Evolutionary conservation across 2,797 vertebrate genomes (phyloP).

Genomic region (Pipistrellus pygmaeus): DNA sequence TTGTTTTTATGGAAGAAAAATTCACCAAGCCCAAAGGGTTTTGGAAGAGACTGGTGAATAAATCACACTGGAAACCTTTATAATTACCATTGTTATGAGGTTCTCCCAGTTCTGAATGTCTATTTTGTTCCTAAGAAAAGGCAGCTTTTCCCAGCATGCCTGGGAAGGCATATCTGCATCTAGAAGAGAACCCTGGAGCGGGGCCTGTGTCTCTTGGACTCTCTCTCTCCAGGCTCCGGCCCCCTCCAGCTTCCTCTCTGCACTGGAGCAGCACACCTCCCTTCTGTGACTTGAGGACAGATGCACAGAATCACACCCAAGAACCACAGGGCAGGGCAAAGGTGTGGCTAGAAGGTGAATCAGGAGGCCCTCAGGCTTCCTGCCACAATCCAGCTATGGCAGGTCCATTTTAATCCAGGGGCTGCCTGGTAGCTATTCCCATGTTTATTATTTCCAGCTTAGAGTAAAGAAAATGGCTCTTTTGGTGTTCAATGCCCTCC

Average conservation of each 20-base stretch:
- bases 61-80: neutral
- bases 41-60: conserved; percentile 1
- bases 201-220: neutral
- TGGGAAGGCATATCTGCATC: neutral
- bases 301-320: neutral
- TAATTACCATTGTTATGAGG: neutral
- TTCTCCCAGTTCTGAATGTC: conserved; percentile 25
- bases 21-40: neutral
- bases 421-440: neutral
- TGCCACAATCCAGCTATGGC: too few species aligned
- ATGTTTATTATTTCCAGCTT: neutral
- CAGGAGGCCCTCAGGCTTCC: neutral
- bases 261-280: neutral
- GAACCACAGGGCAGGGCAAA: too few species aligned
- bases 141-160: neutral
- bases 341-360: rapidly evolving
- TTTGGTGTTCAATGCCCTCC: neutral
- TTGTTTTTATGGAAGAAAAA: conserved; percentile 18
- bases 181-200: neutral
- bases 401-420: neutral
- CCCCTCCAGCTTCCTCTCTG: neutral
- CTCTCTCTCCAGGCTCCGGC: neutral
- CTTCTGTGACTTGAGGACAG: neutral
- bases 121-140: neutral
- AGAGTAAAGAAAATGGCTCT: conserved; percentile 38